These are phyloP conservation scores for Lophotis ruficrista DNA, from an alignment of 2,113 vertebrate species.

Conservation along the genomic window DNA sequence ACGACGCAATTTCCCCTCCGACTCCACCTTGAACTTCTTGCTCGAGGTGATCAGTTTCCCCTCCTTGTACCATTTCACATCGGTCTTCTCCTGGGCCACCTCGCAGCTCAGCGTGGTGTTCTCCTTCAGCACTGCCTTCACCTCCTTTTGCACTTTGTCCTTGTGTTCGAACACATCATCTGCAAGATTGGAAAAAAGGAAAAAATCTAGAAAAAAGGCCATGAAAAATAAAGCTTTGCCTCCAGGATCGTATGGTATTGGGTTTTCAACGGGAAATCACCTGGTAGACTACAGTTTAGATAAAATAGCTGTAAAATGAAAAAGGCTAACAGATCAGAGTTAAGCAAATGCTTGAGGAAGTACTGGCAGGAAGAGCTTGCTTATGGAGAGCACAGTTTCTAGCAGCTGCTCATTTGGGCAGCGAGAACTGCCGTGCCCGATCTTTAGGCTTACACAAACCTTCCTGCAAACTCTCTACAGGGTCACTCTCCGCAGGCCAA, in stretches of 20 bases:
- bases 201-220: background rate
- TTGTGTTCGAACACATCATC: background rate
- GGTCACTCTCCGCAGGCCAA: background rate
- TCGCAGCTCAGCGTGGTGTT: slow-evolving; percentile 75
- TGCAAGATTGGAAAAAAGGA: background rate
- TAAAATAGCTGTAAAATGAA: background rate
- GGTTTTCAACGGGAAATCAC: background rate
- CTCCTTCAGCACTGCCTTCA: slow-evolving; percentile 64
- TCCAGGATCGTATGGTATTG: background rate
- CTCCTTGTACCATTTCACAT: slow-evolving; percentile 87
- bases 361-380: background rate
- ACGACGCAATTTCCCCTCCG: slow-evolving; percentile 65
- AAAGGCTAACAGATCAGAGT: background rate
- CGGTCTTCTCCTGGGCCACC: slow-evolving; percentile 75
- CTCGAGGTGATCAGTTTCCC: slow-evolving; percentile 78
- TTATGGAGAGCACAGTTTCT: background rate
- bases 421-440: background rate
- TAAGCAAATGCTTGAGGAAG: background rate
- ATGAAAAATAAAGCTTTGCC: background rate
- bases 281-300: background rate
- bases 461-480: background rate
- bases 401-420: background rate
- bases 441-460: background rate
- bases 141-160: slow-evolving; percentile 68
- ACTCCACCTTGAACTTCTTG: slow-evolving; percentile 71